Evolutionary conservation across 2,888 invertebrate species (phyloP), one percentile per base, ranked within the genome.

Genomic region (Nomada fabriciana): DNA sequence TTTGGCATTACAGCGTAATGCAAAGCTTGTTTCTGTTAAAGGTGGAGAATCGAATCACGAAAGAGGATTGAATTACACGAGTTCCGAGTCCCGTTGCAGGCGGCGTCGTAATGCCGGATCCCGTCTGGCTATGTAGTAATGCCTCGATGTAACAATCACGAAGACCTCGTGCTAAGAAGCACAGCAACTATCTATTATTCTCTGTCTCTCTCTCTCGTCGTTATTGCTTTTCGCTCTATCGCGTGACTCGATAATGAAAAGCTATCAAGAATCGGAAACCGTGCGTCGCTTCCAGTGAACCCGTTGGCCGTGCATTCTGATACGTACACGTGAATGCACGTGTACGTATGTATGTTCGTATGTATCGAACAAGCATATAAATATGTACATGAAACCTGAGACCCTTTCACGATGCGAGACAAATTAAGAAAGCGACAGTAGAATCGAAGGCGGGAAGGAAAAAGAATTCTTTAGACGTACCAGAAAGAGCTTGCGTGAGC

Each of bases 401-500:
- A n/a, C n/a, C 7, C 25, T 43, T 29, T 60, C 50, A 10, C 23
- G 23, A 74, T 60, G 74, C 74, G 64, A 72, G 83, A 61, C 43
- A 83, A 80, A 75, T 59, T 18, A 78, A 76, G 79, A 80, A 80
- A 84, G 82, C 76, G 47, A 25, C 23, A 59, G 52, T 68, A 80
- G 79, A 36, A 80, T 53, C 72, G 83, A 84, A 79, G 76, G 68
- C 70, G 75, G 81, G 65, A 76, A 79, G 76, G 77, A 75, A 78
- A 75, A 70, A 83, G 68, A 78, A 57, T 13, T 25, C 55, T 87
- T 76, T 84, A 43, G 67, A 93, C 96, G 95, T 97, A 98, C 98
- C 98, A 97, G 98, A 98, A 95, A 98, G 96, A 94, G 98, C 98
- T 96, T 98, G 98, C 95, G 98, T 98, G 95, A 98, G 97, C 95